Conservation (phyloP, 2,113 vertebrate species). For the Gavialis gangeticus region DNA sequence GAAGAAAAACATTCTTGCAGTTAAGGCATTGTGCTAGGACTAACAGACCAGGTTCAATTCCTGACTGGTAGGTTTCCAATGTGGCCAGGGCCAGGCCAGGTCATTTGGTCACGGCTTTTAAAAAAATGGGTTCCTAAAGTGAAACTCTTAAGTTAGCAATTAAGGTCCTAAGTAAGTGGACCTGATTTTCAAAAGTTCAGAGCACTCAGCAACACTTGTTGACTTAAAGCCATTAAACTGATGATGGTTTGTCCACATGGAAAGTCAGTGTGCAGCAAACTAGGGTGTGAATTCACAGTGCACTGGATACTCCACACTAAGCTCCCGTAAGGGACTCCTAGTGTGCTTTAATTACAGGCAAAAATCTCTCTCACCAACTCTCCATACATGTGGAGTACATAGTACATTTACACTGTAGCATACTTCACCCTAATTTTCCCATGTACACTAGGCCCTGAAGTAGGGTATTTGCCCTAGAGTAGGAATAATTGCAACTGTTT, state of each 20-base stretch:
- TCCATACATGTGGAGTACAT: too few species aligned
- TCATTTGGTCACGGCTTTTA: not conserved
- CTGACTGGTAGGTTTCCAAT: not conserved
- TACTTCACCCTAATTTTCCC: too few species aligned
- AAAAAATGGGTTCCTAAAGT: not conserved
- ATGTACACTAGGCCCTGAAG: too few species aligned
- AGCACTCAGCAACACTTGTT: not conserved
- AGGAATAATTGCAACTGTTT: not conserved
- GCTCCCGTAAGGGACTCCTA: not conserved
- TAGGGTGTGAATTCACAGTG: not conserved
- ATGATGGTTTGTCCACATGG: rapidly evolving
- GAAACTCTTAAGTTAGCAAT: not conserved
- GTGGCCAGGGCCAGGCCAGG: not conserved
- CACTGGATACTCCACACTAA: not conserved
- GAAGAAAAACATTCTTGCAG: too few species aligned
- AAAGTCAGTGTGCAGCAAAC: not conserved
- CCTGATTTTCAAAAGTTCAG: not conserved
- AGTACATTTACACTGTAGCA: too few species aligned
- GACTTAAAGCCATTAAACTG: not conserved
- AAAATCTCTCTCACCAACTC: too few species aligned
- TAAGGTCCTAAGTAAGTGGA: not conserved
- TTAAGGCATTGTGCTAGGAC: too few species aligned
- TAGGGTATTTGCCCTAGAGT: too few species aligned
- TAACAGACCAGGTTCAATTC: not conserved
- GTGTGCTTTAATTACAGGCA: too few species aligned